Conservation (phyloP, 2,888 invertebrate species). For the Trisateles emortualis region DNA sequence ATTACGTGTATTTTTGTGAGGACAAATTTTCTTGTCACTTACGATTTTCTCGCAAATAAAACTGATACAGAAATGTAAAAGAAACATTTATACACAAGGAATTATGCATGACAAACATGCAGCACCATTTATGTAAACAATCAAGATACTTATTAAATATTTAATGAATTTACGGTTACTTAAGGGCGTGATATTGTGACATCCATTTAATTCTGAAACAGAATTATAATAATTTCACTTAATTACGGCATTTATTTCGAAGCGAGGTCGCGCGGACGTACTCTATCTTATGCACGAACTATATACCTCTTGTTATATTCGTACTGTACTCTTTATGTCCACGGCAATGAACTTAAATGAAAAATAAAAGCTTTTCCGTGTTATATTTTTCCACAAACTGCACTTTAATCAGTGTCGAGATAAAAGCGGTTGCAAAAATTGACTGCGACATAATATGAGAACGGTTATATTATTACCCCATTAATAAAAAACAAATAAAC, state of each 20-base stretch:
- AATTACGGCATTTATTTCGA: constrained; percentile 83
- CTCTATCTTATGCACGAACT: constrained; percentile 65
- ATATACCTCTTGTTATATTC: constrained; percentile 58
- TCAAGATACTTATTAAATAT: constrained; percentile 59
- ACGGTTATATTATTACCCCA: constrained; percentile 28
- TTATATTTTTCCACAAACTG: constrained; percentile 62
- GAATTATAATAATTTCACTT: constrained; percentile 85
- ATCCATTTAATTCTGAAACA: constrained; percentile 79
- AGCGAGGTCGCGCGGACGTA: constrained; percentile 69
- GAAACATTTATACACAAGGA: constrained; percentile 21
- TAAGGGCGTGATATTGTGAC: constrained; percentile 77
- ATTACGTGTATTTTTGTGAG: constrained; percentile 34
- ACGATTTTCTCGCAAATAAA: constrained; percentile 21
- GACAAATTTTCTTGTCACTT: constrained; percentile 23
- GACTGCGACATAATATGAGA: constrained; percentile 26
- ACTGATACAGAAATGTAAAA: constrained; percentile 30
- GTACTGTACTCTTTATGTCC: constrained; percentile 54
- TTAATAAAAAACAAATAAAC: constrained; percentile 37
- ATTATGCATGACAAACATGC: constrained; percentile 45
- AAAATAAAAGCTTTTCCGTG: constrained; percentile 75
- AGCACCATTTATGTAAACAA: constrained; percentile 55
- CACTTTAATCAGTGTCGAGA: constrained; percentile 47
- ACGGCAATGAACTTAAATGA: constrained; percentile 72
- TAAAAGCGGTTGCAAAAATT: constrained; percentile 26
- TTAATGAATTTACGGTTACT: constrained; percentile 69